These are phyloP conservation scores for Conistra vaccinii DNA, from an alignment of 2,888 invertebrate species.

Conservation along the genomic window DNA sequence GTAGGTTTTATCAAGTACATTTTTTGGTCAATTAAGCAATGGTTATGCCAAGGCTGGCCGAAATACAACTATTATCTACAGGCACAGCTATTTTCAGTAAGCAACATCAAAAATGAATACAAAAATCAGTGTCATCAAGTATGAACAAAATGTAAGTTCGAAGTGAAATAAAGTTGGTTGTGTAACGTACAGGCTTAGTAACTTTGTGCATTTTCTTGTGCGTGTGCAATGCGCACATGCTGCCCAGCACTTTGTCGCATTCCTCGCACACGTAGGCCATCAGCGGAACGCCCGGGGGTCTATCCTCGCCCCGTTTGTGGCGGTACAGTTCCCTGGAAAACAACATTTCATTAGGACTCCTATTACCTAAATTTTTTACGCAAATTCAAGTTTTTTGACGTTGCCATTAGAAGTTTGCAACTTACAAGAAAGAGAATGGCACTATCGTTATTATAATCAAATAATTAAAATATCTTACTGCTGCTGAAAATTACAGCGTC, in stretches of 20 bases:
- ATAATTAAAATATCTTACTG: too few relatives aligned
- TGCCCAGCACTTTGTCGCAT: constrained; percentile 90
- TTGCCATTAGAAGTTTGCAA: too few relatives aligned
- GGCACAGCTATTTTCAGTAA: not conserved
- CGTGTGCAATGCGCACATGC: constrained; percentile 88
- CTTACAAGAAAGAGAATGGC: too few relatives aligned
- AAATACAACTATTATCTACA: not conserved
- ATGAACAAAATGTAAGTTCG: constrained; percentile 1
- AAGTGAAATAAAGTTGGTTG: constrained; percentile 35
- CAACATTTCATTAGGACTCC: not conserved
- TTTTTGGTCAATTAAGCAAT: not conserved
- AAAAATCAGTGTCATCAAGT: not conserved
- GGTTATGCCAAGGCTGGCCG: too few relatives aligned
- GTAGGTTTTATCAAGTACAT: not conserved
- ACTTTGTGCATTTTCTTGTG: constrained; percentile 91
- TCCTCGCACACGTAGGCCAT: constrained; percentile 90
- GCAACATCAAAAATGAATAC: not conserved
- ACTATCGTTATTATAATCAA: too few relatives aligned
- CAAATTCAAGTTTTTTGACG: too few relatives aligned
- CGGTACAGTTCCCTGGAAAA: constrained; percentile 82
- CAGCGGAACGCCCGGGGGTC: constrained; percentile 82
- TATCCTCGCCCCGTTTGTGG: constrained; percentile 87
- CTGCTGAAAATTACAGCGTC: too few relatives aligned
- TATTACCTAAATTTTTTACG: too few relatives aligned
- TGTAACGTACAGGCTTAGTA: constrained; percentile 86